Base-by-base conservation (phyloP, 2,797 vertebrate species). In the Hephaestus fuliginosus region DNA sequence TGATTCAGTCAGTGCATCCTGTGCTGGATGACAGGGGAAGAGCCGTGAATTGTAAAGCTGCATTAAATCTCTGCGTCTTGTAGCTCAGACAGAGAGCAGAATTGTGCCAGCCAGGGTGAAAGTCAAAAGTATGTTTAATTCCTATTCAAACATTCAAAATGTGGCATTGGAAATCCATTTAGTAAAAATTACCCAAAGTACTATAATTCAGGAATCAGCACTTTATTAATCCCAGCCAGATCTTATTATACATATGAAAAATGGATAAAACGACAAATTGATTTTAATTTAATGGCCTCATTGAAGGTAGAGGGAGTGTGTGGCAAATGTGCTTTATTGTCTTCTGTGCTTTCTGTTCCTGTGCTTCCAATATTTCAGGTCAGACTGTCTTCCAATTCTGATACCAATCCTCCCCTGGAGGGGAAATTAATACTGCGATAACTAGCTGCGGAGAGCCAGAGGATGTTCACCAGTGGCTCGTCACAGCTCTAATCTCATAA, bases 1-100 rank as follows among this genome's bases (percentile, higher is more conserved):
- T 36, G 64, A 90, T 81, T 88, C 82, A 83, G 80, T 90, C 73
- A 81, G 68, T 25, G 56, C 72, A 74, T 86, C 57, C 55, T 67
- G 62, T 67, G 57, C 82, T 78, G 64, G 80, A 82, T 70, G 75
- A 80, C 66, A 48, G 66, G 33, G 78, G 60, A 63, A 71, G 43
- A 49, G 33, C 70, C 66, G 83, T 88, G 51, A 90, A 92, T 88
- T 90, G 91, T 88, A 70, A 57, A 86, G 65, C 66, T 43, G 69
- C 49, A 78, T 83, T 81, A 79, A 88, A 88, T 78, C 25, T 69
- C 79, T 46, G 67, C 74, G 64, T 86, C 63, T 55, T 78, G 75
- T 51, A 57, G 69, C 73, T 74, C 18, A 55, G 56, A 64, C 62
- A 55, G 71, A 76, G 33, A 44, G 49, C 58, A 52, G 64, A 52